Conservation (phyloP, 2,797 vertebrate species). For the Arrhamphus sclerolepis region DNA sequence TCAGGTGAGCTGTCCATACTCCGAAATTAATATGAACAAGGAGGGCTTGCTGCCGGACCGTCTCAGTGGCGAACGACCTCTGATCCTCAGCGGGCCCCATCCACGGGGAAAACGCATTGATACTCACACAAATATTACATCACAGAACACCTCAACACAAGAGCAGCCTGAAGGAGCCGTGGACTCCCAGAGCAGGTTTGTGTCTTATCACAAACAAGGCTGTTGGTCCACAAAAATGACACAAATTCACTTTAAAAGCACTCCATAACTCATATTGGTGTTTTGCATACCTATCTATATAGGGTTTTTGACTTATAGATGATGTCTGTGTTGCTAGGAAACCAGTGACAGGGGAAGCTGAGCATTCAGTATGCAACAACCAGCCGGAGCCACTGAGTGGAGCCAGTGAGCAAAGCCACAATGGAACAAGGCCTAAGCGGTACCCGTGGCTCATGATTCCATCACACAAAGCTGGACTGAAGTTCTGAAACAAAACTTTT, state of each 20-base stretch:
- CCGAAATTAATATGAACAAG: conserved; percentile 88
- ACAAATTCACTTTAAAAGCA: conserved; percentile 13
- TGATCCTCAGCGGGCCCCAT: conserved; percentile 66
- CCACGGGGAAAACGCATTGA: conserved; percentile 79
- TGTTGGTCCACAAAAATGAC: neutral
- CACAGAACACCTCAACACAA: conserved; percentile 34
- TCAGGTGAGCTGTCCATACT: conserved; percentile 89
- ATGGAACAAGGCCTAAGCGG: conserved; percentile 76
- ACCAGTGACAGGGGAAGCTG: conserved; percentile 66
- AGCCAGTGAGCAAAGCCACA: conserved; percentile 71
- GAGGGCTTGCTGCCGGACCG: conserved; percentile 88
- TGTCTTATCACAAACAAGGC: neutral
- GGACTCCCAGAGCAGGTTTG: conserved; percentile 80
- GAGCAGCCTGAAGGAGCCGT: conserved; percentile 62
- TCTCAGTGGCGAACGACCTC: conserved; percentile 84
- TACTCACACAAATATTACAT: conserved; percentile 45
- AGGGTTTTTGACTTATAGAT: conserved; percentile 36
- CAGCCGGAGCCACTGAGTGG: conserved; percentile 68
- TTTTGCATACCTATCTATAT: conserved; percentile 25
- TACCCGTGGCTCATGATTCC: conserved; percentile 44
- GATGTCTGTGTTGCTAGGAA: conserved; percentile 77
- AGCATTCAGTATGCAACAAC: conserved; percentile 73
- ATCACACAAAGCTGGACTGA: neutral
- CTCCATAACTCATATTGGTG: conserved; percentile 10
- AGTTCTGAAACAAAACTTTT: neutral